phyloP scores from a whole-genome alignment of 2,888 invertebrate species.

The Scaptomyza reducta region DNA sequence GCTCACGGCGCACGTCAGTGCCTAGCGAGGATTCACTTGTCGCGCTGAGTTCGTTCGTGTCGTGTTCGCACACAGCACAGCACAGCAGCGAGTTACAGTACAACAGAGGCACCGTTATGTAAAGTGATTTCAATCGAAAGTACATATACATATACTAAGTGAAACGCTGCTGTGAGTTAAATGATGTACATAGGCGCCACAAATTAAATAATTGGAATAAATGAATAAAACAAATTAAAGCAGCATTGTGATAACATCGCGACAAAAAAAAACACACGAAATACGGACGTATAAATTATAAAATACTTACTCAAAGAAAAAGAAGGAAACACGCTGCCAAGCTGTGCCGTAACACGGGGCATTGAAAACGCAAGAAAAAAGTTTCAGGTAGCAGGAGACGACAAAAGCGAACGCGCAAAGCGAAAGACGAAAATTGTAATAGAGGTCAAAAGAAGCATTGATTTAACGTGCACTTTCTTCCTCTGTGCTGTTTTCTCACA shows the following conservation, averaged over 20 bases:
- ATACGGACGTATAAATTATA: slow-evolving; percentile 24
- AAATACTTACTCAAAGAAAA: slow-evolving; percentile 15
- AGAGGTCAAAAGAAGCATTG: slow-evolving; percentile 82
- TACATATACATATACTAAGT: slow-evolving; percentile 41
- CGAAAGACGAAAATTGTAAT: slow-evolving; percentile 70
- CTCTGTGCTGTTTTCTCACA: slow-evolving; percentile 42
- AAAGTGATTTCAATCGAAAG: slow-evolving; percentile 73
- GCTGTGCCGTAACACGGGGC: slow-evolving; percentile 70
- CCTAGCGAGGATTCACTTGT: slow-evolving; percentile 75
- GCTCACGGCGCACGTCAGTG: slow-evolving; percentile 75
- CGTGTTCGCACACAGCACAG: slow-evolving; percentile 63
- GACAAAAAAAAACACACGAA: slow-evolving; percentile 22
- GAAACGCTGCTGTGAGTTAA: slow-evolving; percentile 60
- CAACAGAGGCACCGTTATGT: slow-evolving; percentile 65
- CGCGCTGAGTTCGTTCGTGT: slow-evolving; percentile 81
- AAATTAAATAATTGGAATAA: slow-evolving; percentile 25
- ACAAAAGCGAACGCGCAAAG: slow-evolving; percentile 37
- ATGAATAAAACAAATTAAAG: slow-evolving; percentile 10
- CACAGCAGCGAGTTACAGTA: slow-evolving; percentile 70
- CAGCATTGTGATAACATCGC: slow-evolving; percentile 55
- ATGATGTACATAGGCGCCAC: slow-evolving; percentile 17
- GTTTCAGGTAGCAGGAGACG: slow-evolving; percentile 44
- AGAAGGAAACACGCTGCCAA: slow-evolving; percentile 57
- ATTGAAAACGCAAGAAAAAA: slow-evolving; percentile 48
- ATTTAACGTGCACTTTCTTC: slow-evolving; percentile 72